Evolutionary conservation across 2,113 vertebrate genomes (phyloP), one percentile per base, ranked within the genome.

Genomic region (Chloroceryle aenea): DNA sequence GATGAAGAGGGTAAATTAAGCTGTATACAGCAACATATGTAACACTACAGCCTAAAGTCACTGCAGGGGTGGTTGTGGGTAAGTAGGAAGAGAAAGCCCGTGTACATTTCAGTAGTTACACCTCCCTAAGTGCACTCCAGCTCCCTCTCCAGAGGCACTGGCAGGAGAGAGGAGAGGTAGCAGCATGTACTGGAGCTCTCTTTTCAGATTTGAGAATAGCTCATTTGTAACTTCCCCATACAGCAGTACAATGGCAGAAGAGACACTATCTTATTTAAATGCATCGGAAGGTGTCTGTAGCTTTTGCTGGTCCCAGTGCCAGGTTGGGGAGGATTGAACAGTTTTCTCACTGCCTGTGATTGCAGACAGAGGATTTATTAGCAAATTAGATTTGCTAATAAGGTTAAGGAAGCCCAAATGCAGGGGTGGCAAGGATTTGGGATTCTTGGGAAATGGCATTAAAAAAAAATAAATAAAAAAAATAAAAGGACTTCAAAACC

Each of bases 311-410:
- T 88, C 52, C 52, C 68, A 63, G 0, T 34, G 47, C 66, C n/a
- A 87, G 61, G 36, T 30, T 25, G 40, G 40, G 68, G 64, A 78
- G 94, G 72, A 85, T 0, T 21, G 30, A 85, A 62, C 26, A 69
- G 48, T 56, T 87, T 94, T 83, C 50, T 25, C 80, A 85, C 47
- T 0, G 0, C 47, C 47, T 42, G 19, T 59, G 74, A 91, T 42
- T 73, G 55, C 82, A 89, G 77, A 72, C 88, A 78, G 32, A 78
- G 21, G 64, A 92, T 78, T 93, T 96, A 94, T 73, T 73, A 93
- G 80, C 94, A 97, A 94, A 95, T 82, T 2, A 43, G 10, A 82
- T 79, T 93, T 94, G 76, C 88, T 83, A 80, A 95, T 89, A 92
- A 81, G 6, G 34, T 64, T 43, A 87, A 77, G 30, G 76, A 79